Base-by-base conservation (phyloP, 2,888 invertebrate genomes). In the Cephus sareptanus region DNA sequence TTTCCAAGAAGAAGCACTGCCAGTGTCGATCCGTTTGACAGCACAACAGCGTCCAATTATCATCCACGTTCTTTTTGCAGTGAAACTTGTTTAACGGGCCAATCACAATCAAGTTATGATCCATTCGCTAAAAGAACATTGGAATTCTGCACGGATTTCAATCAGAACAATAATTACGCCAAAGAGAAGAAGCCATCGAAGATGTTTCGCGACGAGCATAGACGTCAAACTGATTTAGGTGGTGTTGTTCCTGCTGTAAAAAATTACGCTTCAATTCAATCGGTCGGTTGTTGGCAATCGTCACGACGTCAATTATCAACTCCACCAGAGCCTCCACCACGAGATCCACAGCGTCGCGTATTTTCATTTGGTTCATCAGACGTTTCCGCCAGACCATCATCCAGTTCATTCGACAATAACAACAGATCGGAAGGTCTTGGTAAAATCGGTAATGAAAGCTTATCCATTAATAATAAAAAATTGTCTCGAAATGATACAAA, bases 241-340 rank as follows among this genome's bases (percentile, higher is more conserved):
- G 3, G 13, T 3, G 31, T 33, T 30, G 71, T 71, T 15, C 13
- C 71, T 34, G 3, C 71, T 13, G 23, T 11, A 11, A 71, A 71
- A 13, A 71, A 33, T 56, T 56, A 56, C 9, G 23, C 23, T 23
- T 56, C 56, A 9, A 23, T 56, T 15, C 56, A 56, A 56, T 9
- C 56, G 23, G 56, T 9, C 9, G 1, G 23, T 3, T 56, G 56
- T 56, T 56, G 56, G 34, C 79, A 74, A 77, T 56, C 56, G 56
- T 56, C 56, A 56, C 23, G 56, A 23, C 56, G 56, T 56, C 56
- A 56, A 1, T 78, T 77, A 35, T 70, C 78, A 30, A 82, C 94
- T 69, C 96, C 96, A 9, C 96, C 97, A 0, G 95, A 95, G 4
- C 96, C 96, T 37, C 96, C 97, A 0, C 96, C 96, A n/a, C 92